These are phyloP conservation scores for Trichonephila inaurata DNA, from an alignment of 1,140 invertebrate species.

Conservation along the genomic window DNA sequence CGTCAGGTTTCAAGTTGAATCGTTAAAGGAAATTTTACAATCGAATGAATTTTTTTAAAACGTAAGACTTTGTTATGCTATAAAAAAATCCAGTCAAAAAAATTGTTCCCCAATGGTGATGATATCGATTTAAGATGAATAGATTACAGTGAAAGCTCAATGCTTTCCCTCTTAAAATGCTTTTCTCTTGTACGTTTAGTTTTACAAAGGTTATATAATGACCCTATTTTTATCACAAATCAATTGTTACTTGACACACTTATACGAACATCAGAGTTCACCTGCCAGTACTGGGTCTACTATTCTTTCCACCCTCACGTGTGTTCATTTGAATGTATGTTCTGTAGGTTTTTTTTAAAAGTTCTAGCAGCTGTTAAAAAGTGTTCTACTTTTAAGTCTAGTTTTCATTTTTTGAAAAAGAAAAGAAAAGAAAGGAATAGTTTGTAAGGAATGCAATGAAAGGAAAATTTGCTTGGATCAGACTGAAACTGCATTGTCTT, in stretches of 20 bases:
- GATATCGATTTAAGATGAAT: conserved; percentile 8
- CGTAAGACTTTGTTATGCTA: not conserved
- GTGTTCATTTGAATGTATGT: not conserved
- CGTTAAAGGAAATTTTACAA: conserved; percentile 4
- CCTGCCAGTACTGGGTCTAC: not conserved
- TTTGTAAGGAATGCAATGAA: too few species aligned
- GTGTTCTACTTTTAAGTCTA: not conserved
- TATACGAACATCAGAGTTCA: conserved; percentile 10
- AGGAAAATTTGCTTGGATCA: too few species aligned
- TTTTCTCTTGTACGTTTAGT: not conserved
- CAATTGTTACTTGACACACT: conserved; percentile 62
- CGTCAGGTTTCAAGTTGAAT: not conserved
- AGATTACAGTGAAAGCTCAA: not conserved
- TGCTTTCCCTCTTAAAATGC: not conserved
- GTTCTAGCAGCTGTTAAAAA: conserved; percentile 13
- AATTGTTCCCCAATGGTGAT: not conserved
- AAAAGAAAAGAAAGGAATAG: too few species aligned
- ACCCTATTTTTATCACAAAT: not conserved
- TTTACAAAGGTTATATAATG: not conserved
- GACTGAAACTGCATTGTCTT: too few species aligned
- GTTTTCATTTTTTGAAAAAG: not conserved
- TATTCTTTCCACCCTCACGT: not conserved
- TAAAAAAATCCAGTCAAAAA: conserved; percentile 3
- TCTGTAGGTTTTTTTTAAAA: not conserved
- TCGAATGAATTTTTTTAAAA: not conserved